Percentiles rank a stretch among this genome's conserved stretches.
Evolutionary conservation across 2,113 vertebrate species (phyloP).

Genomic region (Sula dactylatra): DNA sequence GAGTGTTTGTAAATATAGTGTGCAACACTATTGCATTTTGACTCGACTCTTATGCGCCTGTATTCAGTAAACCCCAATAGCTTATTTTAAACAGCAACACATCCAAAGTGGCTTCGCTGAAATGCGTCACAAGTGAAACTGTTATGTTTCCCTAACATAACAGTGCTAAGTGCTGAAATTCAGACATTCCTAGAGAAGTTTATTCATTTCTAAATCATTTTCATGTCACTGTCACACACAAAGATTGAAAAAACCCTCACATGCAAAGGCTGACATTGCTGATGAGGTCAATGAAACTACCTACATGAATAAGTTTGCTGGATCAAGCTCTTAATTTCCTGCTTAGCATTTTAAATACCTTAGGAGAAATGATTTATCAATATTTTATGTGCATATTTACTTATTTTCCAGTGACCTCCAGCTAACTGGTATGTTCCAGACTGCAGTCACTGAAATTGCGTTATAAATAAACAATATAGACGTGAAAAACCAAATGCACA

Average conservation of each 20-base stretch:
- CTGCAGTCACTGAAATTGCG: not conserved
- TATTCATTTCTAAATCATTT: not conserved
- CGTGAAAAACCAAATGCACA: not conserved
- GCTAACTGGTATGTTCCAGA: not conserved
- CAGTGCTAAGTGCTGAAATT: not conserved
- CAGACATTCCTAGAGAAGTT: not conserved
- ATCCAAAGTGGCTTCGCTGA: not conserved
- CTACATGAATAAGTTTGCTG: not conserved
- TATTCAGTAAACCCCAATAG: not conserved
- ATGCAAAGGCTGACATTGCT: not conserved
- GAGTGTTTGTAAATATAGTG: not conserved
- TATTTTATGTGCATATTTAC: not conserved
- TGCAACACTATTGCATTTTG: not conserved
- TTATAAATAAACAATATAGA: not conserved
- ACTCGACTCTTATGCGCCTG: not conserved
- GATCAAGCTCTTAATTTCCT: not conserved
- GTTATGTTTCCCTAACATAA: not conserved
- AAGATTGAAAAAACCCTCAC: not conserved
- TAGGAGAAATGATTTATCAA: not conserved
- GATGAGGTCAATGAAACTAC: not conserved
- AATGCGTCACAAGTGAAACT: not conserved
- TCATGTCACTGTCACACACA: not conserved
- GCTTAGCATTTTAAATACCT: not conserved
- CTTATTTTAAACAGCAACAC: not conserved
- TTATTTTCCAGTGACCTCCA: conserved; percentile 1